Percentiles rank a stretch among this genome's conserved stretches.
phyloP scores from a whole-genome alignment of 2,888 invertebrate species.

The Nowickia ferox region DNA sequence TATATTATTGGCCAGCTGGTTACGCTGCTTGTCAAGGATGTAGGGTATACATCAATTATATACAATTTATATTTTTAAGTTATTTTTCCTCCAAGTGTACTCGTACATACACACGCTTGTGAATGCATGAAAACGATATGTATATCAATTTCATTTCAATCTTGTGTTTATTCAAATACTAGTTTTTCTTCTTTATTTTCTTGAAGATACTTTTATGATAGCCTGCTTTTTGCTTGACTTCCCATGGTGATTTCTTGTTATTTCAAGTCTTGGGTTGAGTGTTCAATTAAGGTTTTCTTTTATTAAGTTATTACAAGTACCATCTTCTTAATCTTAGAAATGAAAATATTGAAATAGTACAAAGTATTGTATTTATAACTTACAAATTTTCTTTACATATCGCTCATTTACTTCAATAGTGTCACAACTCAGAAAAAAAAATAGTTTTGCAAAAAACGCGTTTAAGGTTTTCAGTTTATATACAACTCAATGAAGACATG shows the following conservation, averaged over 20 bases:
- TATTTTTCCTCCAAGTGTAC: too few species aligned
- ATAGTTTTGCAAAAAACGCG: too few species aligned
- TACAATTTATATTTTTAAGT: too few species aligned
- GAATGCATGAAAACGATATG: constrained; percentile 7
- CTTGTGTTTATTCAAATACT: constrained; percentile 43
- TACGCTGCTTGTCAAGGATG: too few species aligned
- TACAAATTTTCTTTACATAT: too few species aligned
- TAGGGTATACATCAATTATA: too few species aligned
- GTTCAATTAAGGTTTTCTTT: not conserved
- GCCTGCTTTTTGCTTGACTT: constrained; percentile 20
- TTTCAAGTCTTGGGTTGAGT: not conserved
- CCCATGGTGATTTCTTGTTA: constrained; percentile 19
- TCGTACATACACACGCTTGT: not conserved
- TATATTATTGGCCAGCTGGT: too few species aligned
- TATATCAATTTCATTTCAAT: constrained; percentile 59
- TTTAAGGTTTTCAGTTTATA: too few species aligned
- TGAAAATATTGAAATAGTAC: not conserved
- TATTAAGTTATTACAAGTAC: not conserved
- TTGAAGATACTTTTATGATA: not conserved
- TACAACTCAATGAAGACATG: too few species aligned
- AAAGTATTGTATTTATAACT: too few species aligned
- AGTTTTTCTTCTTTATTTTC: constrained; percentile 22
- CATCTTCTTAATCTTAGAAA: not conserved
- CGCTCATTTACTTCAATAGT: too few species aligned
- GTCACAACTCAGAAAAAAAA: too few species aligned